phyloP scores from a whole-genome alignment of 2,113 vertebrate species.

The Saccopteryx bilineata region DNA sequence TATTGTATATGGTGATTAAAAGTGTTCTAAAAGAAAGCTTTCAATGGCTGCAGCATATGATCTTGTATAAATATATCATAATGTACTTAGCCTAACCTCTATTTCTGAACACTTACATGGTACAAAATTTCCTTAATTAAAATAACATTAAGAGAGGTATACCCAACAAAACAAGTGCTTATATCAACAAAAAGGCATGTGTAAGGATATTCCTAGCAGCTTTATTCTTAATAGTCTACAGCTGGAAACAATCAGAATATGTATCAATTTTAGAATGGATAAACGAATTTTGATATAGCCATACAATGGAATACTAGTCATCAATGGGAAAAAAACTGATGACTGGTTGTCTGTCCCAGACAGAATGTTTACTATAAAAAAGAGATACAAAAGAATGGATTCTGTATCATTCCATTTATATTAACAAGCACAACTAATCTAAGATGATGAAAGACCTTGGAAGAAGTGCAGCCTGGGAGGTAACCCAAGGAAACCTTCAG shows the following conservation, averaged over 20 bases:
- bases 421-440: not conserved
- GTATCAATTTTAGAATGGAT: constrained; percentile 61
- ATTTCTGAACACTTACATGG: constrained; percentile 10
- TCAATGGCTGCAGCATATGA: not conserved
- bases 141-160: constrained; percentile 45
- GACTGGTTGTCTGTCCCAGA: not conserved
- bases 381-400: not conserved
- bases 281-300: constrained; percentile 21
- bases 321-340: constrained; percentile 37
- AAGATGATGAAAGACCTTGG: not conserved
- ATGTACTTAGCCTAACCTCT: constrained; percentile 40
- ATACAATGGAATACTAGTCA: constrained; percentile 32
- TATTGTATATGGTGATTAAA: constrained; percentile 8
- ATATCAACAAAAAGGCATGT: constrained; percentile 51
- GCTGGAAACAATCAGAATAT: constrained; percentile 63
- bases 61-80: constrained; percentile 49
- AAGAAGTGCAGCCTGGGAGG: not conserved
- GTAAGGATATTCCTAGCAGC: constrained; percentile 1
- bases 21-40: constrained; percentile 11
- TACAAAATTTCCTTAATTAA: constrained; percentile 65
- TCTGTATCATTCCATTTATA: not conserved
- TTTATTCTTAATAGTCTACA: constrained; percentile 56
- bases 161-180: constrained; percentile 13
- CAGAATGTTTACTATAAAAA: not conserved
- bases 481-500: not conserved